Percentiles rank a stretch among this genome's conserved stretches.
phyloP scores from a whole-genome alignment of 2,113 vertebrate genomes.

The Antechinus stuartii region DNA sequence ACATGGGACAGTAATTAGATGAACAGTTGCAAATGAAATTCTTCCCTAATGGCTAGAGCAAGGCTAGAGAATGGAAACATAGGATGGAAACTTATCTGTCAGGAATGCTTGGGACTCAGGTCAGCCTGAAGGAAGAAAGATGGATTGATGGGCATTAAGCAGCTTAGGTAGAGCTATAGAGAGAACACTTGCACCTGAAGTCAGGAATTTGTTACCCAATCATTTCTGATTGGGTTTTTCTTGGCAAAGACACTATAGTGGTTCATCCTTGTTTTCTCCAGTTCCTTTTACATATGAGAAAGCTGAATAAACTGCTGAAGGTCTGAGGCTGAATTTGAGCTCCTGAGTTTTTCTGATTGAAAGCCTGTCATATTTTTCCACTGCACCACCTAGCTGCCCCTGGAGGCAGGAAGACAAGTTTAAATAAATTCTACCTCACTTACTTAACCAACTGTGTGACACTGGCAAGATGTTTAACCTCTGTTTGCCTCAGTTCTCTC shows the following conservation, averaged over 20 bases:
- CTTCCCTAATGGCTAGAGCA: not conserved
- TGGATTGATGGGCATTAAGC: not conserved
- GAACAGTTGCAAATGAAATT: not conserved
- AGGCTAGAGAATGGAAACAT: not conserved
- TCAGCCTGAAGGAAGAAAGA: not conserved
- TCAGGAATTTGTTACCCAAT: not conserved
- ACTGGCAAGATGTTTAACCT: not conserved
- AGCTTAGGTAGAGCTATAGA: not conserved
- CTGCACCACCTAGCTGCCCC: not conserved
- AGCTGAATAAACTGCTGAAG: not conserved
- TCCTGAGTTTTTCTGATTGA: not conserved
- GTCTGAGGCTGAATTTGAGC: not conserved
- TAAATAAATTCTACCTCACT: not conserved
- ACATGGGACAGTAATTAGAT: not conserved
- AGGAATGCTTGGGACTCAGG: not conserved
- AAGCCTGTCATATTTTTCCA: not conserved
- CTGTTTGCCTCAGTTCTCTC: not conserved
- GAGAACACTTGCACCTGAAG: not conserved
- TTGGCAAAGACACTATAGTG: not conserved
- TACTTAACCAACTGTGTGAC: not conserved
- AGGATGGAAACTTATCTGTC: not conserved
- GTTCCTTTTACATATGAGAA: not conserved
- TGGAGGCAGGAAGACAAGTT: not conserved
- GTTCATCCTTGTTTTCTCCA: not conserved
- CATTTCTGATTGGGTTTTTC: not conserved